phyloP scores from a whole-genome alignment of 2,888 invertebrate species.

The Diarsia rubi region DNA sequence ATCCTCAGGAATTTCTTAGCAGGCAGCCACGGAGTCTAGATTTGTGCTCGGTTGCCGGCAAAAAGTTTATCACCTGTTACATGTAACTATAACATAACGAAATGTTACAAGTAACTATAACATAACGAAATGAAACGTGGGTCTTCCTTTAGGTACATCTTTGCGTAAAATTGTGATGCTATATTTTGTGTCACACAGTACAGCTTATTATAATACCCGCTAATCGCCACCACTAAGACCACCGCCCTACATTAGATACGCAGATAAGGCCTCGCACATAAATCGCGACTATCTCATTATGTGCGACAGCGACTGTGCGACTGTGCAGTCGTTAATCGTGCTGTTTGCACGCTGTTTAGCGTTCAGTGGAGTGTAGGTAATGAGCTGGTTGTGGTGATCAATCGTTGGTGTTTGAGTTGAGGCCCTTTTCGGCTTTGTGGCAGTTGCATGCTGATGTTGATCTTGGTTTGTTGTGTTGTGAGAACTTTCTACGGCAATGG shows the following conservation, averaged over 20 bases:
- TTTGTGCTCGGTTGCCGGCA: no score
- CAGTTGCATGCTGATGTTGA: not conserved
- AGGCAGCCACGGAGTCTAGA: no score
- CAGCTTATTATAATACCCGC: not conserved
- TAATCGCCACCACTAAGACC: conserved; percentile 9
- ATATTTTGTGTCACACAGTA: not conserved
- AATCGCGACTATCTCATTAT: conserved; percentile 61
- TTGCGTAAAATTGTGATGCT: no score
- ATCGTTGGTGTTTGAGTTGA: not conserved
- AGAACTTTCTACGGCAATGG: not conserved
- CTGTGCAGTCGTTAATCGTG: conserved; percentile 45
- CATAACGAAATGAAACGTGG: no score
- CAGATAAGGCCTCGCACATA: conserved; percentile 56
- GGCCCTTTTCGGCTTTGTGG: not conserved
- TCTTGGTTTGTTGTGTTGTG: not conserved
- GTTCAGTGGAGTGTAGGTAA: conserved; percentile 22
- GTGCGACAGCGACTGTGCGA: conserved; percentile 29
- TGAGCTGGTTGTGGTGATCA: not conserved
- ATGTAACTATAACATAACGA: no score
- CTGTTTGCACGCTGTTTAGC: conserved; percentile 40
- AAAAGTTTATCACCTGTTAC: no score
- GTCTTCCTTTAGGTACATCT: no score
- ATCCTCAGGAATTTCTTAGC: no score
- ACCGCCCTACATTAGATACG: not conserved
- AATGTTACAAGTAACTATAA: no score